Conservation (phyloP, 2,888 invertebrate genomes). For the Sturmia bella region DNA sequence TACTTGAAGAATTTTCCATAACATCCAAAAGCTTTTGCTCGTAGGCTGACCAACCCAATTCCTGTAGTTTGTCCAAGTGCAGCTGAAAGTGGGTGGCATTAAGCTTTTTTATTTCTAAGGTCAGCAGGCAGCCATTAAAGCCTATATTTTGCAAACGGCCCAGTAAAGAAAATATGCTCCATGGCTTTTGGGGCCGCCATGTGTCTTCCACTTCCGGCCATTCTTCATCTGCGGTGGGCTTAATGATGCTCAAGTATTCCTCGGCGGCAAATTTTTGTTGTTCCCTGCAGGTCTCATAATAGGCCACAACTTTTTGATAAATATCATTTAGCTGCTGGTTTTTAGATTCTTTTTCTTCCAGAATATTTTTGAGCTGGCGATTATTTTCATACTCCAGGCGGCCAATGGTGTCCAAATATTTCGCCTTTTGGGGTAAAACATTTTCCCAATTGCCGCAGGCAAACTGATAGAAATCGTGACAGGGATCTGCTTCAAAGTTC, state of each 20-base stretch:
- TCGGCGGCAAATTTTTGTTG: constrained; percentile 59
- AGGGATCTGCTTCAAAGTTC: constrained; percentile 65
- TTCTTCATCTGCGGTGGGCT: constrained; percentile 56
- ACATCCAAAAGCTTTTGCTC: constrained; percentile 51
- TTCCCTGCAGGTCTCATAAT: constrained; percentile 69
- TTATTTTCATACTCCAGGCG: constrained; percentile 64
- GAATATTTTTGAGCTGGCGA: constrained; percentile 40
- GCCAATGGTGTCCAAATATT: constrained; percentile 69
- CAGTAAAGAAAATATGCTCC: constrained; percentile 67
- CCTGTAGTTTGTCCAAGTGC: constrained; percentile 56
- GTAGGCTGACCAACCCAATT: constrained; percentile 40
- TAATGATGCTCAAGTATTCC: constrained; percentile 65
- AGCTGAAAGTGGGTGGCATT: constrained; percentile 67
- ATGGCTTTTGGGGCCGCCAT: constrained; percentile 13
- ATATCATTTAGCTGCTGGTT: constrained; percentile 56
- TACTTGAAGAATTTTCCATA: constrained; percentile 31
- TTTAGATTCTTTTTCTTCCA: constrained; percentile 50
- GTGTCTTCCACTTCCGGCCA: constrained; percentile 58
- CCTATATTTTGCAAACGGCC: constrained; percentile 69
- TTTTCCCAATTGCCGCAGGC: constrained; percentile 73
- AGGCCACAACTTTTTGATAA: constrained; percentile 59
- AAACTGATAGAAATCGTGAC: constrained; percentile 72
- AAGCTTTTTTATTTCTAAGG: constrained; percentile 65
- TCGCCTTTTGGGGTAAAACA: constrained; percentile 20
- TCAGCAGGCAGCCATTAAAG: constrained; percentile 67